Percentiles rank a stretch among this genome's conserved stretches.
phyloP scores from a whole-genome alignment of 1,140 invertebrate genomes.

The Drosophila albomicans region DNA sequence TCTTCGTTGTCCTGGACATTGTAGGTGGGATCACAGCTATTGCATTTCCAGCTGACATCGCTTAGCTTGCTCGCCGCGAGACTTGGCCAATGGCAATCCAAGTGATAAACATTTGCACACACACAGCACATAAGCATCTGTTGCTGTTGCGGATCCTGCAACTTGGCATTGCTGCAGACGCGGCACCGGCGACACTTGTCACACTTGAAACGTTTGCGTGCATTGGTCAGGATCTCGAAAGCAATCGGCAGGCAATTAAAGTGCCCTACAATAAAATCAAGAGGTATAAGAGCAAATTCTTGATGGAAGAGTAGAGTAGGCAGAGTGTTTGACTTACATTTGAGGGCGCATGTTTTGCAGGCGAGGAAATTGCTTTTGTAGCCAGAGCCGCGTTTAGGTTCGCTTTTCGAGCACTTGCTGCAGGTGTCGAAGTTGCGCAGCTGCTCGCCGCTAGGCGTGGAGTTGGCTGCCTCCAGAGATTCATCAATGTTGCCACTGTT shows the following conservation, averaged over 20 bases:
- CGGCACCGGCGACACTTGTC: slow-evolving; percentile 59
- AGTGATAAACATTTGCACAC: slow-evolving; percentile 62
- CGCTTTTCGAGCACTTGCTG: slow-evolving; percentile 66
- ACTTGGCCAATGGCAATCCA: slow-evolving; percentile 61
- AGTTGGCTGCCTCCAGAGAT: background rate
- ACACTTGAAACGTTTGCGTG: slow-evolving; percentile 68
- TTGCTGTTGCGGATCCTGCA: background rate
- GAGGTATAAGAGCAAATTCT: background rate
- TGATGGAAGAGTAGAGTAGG: background rate
- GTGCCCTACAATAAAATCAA: slow-evolving; percentile 49
- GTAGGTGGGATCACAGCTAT: slow-evolving; percentile 40
- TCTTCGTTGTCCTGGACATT: slow-evolving; percentile 10
- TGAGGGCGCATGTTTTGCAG: slow-evolving; percentile 66
- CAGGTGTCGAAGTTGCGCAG: slow-evolving; percentile 59
- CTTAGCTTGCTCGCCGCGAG: slow-evolving; percentile 18
- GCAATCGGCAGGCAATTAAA: slow-evolving; percentile 46
- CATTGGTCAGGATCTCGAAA: slow-evolving; percentile 52
- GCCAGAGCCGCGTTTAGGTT: slow-evolving; percentile 65
- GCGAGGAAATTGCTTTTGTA: slow-evolving; percentile 69
- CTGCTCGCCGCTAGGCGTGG: slow-evolving; percentile 2
- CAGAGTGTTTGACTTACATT: slow-evolving; percentile 52
- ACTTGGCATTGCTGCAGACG: slow-evolving; percentile 29
- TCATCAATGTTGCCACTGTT: slow-evolving; percentile 17
- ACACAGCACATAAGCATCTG: slow-evolving; percentile 46
- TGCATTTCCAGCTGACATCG: slow-evolving; percentile 68